Evolutionary conservation across 1,140 invertebrate species (phyloP), one percentile per base, ranked within the genome.

Genomic region (Neodiprion pinetum): DNA sequence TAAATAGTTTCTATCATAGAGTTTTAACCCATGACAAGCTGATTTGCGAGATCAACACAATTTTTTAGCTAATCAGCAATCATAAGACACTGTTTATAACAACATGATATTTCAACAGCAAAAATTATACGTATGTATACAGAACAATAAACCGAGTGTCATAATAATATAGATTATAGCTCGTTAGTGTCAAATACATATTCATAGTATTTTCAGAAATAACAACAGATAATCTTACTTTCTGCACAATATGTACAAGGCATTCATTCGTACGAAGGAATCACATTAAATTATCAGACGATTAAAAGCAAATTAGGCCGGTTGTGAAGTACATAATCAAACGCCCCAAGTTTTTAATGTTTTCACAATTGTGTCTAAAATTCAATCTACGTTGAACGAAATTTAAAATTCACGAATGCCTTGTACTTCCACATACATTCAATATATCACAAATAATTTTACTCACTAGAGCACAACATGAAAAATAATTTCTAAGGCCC

Each of bases 391-490:
- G 53, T 61, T 14, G 28, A 5, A 40, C 5, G 28, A 40, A 40
- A 40, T 40, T 40, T 40, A 40, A 61, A 61, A 61, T 61, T 61
- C n/a, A 14, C n/a, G 53, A 61, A 61, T 40, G 28, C 28, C 28
- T 40, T 61, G n/a, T 61, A 61, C n/a, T 61, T 61, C 53, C 53
- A 61, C n/a, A 61, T 5, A 17, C 53, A 40, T 40, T 40, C n/a
- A 61, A 61, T 61, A 11, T 61, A 61, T 61, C 53, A 61, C 53
- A 61, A 61, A 61, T 61, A 61, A 61, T 61, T 61, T 61, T 61
- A 61, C n/a, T 61, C 9, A 61, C 53, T 61, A 61, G 11, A 61
- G 53, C 9, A 61, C 53, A 61, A 61, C n/a, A 17, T 61, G n/a
- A 61, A 12, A 61, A 61, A 61, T 61, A 61, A 61, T 61, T 61